A percentile compares a stretch with the other conserved stretches of the same genome.
Conservation (phyloP, 2,888 invertebrate species). For the Malachius bipustulatus region DNA sequence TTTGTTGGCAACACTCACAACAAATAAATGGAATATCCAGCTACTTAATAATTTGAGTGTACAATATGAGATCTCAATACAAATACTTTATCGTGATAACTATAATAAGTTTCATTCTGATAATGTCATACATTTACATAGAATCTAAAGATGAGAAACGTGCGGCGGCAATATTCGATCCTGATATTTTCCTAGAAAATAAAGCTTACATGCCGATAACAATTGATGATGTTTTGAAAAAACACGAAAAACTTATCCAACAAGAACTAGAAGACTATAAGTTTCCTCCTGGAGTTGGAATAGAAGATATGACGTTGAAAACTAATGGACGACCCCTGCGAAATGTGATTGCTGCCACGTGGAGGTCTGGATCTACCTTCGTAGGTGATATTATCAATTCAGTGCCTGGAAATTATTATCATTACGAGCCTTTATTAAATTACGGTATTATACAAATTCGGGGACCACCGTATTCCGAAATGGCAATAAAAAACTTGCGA, state of each 20-base stretch:
- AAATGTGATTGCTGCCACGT: conserved; percentile 74
- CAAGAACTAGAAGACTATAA: conserved; percentile 49
- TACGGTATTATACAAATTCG: conserved; percentile 74
- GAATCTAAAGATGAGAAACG: too few relatives aligned
- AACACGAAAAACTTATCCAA: conserved; percentile 43
- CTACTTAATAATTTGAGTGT: too few relatives aligned
- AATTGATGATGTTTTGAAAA: conserved; percentile 41
- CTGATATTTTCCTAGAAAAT: too few relatives aligned
- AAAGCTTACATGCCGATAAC: too few relatives aligned
- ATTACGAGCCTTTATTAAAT: conserved; percentile 78
- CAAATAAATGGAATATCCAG: too few relatives aligned
- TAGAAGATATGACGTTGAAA: conserved; percentile 58
- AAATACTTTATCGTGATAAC: too few relatives aligned
- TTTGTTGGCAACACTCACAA: too few relatives aligned
- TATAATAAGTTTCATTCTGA: too few relatives aligned
- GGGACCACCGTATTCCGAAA: conserved; percentile 55
- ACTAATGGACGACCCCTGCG: conserved; percentile 60
- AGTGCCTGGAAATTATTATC: conserved; percentile 78
- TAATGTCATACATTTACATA: too few relatives aligned
- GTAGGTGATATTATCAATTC: conserved; percentile 74
- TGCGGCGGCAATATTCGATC: too few relatives aligned
- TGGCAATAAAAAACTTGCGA: conserved; percentile 55
- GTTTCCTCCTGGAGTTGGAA: conserved; percentile 46
- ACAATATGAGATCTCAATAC: too few relatives aligned
- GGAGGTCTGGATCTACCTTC: conserved; percentile 86